These are phyloP conservation scores for Pangasius djambal DNA, from an alignment of 2,797 vertebrate species.

Conservation along the genomic window DNA sequence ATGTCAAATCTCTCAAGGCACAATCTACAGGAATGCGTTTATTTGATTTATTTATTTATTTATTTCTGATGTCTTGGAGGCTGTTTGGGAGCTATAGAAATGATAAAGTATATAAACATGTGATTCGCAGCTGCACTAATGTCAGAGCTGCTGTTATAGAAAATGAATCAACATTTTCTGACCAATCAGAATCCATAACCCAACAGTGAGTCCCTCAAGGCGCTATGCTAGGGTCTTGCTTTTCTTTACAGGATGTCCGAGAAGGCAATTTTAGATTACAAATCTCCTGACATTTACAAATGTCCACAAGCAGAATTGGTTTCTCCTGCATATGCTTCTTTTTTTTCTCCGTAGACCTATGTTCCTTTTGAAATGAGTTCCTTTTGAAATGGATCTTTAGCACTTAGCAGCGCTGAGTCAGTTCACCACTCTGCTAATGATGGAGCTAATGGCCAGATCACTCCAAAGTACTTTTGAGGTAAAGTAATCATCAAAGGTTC, in stretches of 20 bases:
- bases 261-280: not conserved
- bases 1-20: not conserved
- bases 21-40: not conserved
- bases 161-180: not conserved
- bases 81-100: not conserved
- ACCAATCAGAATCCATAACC: not conserved
- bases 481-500: not conserved
- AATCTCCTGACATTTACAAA: slow-evolving; percentile 14
- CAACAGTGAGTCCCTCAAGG: not conserved
- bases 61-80: not conserved
- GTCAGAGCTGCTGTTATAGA: not conserved
- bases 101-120: not conserved
- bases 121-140: not conserved
- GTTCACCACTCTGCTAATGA: not conserved
- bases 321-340: not conserved
- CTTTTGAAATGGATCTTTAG: not conserved
- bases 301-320: not conserved
- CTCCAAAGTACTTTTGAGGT: not conserved
- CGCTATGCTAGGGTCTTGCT: not conserved
- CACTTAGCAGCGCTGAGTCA: not conserved
- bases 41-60: too few species aligned
- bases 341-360: not conserved
- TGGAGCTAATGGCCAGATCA: not conserved
- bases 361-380: not conserved
- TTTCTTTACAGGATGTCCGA: not conserved